A percentile compares a stretch with the other conserved stretches of the same genome.
Conservation (phyloP, 2,113 vertebrate genomes). For the Apaloderma vittatum region DNA sequence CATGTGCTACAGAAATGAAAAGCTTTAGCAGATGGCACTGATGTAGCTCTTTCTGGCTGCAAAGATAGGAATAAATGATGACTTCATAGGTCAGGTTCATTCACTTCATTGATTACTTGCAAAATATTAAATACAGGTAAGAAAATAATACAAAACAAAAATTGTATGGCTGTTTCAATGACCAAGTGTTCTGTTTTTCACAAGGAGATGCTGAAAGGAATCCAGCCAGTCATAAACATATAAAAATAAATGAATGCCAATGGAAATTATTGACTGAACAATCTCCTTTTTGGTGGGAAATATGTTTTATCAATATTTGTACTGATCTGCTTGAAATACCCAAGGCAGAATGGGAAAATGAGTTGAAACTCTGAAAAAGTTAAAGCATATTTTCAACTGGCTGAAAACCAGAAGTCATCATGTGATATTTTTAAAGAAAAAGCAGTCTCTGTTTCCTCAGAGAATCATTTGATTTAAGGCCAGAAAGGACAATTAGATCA, state of each 20-base stretch:
- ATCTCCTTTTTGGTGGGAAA: constrained; percentile 40
- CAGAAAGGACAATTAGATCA: not conserved
- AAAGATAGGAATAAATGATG: not conserved
- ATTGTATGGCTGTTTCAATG: not conserved
- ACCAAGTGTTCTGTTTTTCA: not conserved
- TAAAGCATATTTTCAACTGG: not conserved
- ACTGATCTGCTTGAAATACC: constrained; percentile 9
- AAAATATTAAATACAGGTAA: not conserved
- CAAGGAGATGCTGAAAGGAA: not conserved
- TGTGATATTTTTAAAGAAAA: not conserved
- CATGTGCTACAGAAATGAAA: not conserved
- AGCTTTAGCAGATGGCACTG: constrained; percentile 24
- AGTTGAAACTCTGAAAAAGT: constrained; percentile 2
- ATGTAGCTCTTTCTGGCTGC: not conserved
- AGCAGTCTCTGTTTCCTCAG: not conserved
- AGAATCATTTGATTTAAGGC: not conserved
- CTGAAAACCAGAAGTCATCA: not conserved
- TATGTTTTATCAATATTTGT: constrained; percentile 39
- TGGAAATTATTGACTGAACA: constrained; percentile 23
- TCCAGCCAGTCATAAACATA: not conserved
- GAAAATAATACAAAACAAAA: not conserved
- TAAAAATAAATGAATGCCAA: not conserved
- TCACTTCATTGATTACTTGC: not conserved
- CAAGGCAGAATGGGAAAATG: not conserved
- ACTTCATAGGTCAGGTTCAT: not conserved